A percentile compares a stretch with the other conserved stretches of the same genome.
phyloP scores from a whole-genome alignment of 2,888 invertebrate genomes.

The Trichacis sp. region DNA sequence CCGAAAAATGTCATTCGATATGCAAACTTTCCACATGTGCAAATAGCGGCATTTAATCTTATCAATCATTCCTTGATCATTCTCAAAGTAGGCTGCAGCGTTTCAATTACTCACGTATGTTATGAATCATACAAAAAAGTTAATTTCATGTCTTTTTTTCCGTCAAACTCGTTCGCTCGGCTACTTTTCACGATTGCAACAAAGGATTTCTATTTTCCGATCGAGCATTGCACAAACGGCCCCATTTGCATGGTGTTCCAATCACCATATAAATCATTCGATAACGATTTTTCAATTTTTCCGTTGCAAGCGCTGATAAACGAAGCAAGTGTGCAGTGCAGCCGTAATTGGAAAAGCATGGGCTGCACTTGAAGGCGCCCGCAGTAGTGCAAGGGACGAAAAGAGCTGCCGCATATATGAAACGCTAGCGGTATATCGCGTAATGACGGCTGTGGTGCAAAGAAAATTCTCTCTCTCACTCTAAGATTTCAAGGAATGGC shows the following conservation, averaged over 20 bases:
- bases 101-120: neutral
- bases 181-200: too few species aligned
- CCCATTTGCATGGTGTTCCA: neutral
- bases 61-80: neutral
- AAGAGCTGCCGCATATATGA: constrained; percentile 2
- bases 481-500: constrained; percentile 28
- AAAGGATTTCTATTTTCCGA: too few species aligned
- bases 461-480: constrained; percentile 23
- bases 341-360: too few species aligned
- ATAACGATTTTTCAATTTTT: neutral
- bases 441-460: constrained; percentile 12
- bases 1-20: neutral
- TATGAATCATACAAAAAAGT: neutral
- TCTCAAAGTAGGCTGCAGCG: neutral
- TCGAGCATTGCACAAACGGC: too few species aligned
- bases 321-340: neutral
- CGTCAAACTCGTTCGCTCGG: too few species aligned
- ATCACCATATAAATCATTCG: neutral
- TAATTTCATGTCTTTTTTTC: too few species aligned
- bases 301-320: neutral
- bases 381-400: neutral
- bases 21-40: neutral
- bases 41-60: constrained; percentile 1
- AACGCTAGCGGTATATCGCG: constrained; percentile 5
- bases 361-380: too few species aligned